These are phyloP conservation scores for Characodon lateralis DNA, from an alignment of 2,797 vertebrate genomes.

Conservation along the genomic window DNA sequence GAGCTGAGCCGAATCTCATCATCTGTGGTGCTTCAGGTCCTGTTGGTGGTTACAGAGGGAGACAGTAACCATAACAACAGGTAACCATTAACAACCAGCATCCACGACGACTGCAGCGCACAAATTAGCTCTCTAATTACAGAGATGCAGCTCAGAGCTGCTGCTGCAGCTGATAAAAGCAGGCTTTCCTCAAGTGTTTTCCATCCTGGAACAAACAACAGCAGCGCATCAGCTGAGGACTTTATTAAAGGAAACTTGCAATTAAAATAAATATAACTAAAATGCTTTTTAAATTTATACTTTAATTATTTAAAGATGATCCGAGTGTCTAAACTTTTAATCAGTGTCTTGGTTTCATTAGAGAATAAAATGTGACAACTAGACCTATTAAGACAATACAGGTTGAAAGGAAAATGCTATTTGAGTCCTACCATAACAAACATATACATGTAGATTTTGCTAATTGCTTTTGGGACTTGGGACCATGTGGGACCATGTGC, in stretches of 20 bases:
- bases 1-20: constrained; percentile 26
- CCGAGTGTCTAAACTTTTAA: not conserved
- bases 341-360: not conserved
- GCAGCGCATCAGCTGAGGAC: not conserved
- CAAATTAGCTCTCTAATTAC: constrained; percentile 75
- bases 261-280: not conserved
- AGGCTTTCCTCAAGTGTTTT: constrained; percentile 7
- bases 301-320: not conserved
- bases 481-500: too few relatives aligned
- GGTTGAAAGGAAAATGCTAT: too few relatives aligned
- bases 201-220: constrained; percentile 2
- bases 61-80: constrained; percentile 83
- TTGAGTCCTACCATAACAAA: too few relatives aligned
- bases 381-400: not conserved
- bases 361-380: not conserved
- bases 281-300: not conserved
- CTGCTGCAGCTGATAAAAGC: constrained; percentile 46
- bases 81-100: constrained; percentile 82
- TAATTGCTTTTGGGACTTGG: too few relatives aligned
- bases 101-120: constrained; percentile 65
- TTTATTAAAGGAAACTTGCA: not conserved
- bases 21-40: constrained; percentile 56
- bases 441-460: too few relatives aligned
- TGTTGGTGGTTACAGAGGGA: constrained; percentile 68
- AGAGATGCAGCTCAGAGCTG: constrained; percentile 64